These are phyloP conservation scores for Galerucella calmariensis DNA, from an alignment of 2,888 invertebrate species.

Conservation along the genomic window DNA sequence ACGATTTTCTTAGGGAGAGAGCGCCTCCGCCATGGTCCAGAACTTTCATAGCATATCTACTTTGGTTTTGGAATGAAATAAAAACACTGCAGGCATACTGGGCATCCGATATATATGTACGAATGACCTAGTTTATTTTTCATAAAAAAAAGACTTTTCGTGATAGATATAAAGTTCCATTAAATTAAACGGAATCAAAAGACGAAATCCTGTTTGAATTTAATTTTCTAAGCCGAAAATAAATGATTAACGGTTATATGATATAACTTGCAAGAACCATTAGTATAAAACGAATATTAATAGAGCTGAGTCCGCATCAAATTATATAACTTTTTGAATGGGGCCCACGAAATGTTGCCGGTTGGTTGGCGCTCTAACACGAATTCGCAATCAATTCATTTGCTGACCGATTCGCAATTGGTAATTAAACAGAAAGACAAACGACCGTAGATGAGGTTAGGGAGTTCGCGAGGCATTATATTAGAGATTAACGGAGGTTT, in stretches of 20 bases:
- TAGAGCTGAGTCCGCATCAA: slow-evolving; percentile 49
- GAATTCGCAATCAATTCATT: slow-evolving; percentile 17
- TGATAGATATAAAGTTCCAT: neutral
- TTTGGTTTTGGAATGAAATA: too few relatives aligned
- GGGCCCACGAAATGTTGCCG: neutral
- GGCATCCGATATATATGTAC: too few relatives aligned
- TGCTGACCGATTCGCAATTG: slow-evolving; percentile 19
- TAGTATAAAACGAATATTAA: slow-evolving; percentile 62
- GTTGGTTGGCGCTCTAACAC: slow-evolving; percentile 6
- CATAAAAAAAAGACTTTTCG: too few relatives aligned
- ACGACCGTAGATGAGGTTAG: slow-evolving; percentile 29
- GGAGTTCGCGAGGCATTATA: slow-evolving; percentile 4
- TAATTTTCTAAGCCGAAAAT: too few relatives aligned
- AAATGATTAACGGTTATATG: slow-evolving; percentile 58
- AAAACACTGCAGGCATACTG: too few relatives aligned
- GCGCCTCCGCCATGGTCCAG: too few relatives aligned
- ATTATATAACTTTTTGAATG: neutral
- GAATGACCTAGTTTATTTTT: too few relatives aligned
- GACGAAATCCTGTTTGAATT: neutral
- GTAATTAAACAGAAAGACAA: slow-evolving; percentile 29
- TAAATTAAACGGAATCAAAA: neutral
- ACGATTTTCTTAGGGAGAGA: too few relatives aligned
- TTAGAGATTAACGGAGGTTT: slow-evolving; percentile 9
- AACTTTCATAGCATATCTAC: too few relatives aligned
- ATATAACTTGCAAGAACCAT: slow-evolving; percentile 60